phyloP scores from a whole-genome alignment of 2,888 invertebrate species.

The Apeira syringaria region DNA sequence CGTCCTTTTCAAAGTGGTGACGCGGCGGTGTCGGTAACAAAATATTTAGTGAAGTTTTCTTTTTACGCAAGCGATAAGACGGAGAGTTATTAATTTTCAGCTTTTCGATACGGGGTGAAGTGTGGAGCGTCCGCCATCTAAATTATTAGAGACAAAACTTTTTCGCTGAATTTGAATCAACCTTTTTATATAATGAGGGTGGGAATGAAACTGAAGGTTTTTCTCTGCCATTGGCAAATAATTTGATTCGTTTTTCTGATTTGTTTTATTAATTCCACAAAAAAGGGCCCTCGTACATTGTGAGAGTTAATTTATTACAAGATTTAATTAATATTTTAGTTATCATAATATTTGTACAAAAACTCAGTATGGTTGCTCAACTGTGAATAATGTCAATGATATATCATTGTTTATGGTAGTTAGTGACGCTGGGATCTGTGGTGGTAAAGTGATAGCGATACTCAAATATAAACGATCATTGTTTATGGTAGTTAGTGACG shows the following conservation, averaged over 20 bases:
- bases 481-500: too few species aligned
- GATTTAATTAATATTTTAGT: too few species aligned
- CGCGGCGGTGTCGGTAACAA: slow-evolving; percentile 24
- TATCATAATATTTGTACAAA: too few species aligned
- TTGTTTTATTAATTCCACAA: slow-evolving; percentile 11
- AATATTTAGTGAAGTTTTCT: slow-evolving; percentile 31
- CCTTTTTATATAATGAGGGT: slow-evolving; percentile 44
- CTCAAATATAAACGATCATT: too few species aligned
- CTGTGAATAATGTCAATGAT: too few species aligned
- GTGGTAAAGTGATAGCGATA: too few species aligned
- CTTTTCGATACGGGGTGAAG: slow-evolving; percentile 31
- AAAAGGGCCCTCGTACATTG: slow-evolving; percentile 5
- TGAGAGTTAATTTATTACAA: too few species aligned
- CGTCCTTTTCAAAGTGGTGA: slow-evolving; percentile 23
- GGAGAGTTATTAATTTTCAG: slow-evolving; percentile 26
- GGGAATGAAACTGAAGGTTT: slow-evolving; percentile 28
- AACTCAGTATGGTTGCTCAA: too few species aligned
- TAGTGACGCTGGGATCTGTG: too few species aligned
- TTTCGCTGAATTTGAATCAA: slow-evolving; percentile 34
- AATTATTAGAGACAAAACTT: slow-evolving; percentile 41
- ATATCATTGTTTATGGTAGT: too few species aligned
- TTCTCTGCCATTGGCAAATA: slow-evolving; percentile 16
- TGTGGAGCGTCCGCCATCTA: slow-evolving; percentile 39
- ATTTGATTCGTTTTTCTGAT: slow-evolving; percentile 16
- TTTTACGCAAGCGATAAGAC: slow-evolving; percentile 24